Conservation (phyloP, 2,113 vertebrate genomes). For the Telmatochromis sp. region DNA sequence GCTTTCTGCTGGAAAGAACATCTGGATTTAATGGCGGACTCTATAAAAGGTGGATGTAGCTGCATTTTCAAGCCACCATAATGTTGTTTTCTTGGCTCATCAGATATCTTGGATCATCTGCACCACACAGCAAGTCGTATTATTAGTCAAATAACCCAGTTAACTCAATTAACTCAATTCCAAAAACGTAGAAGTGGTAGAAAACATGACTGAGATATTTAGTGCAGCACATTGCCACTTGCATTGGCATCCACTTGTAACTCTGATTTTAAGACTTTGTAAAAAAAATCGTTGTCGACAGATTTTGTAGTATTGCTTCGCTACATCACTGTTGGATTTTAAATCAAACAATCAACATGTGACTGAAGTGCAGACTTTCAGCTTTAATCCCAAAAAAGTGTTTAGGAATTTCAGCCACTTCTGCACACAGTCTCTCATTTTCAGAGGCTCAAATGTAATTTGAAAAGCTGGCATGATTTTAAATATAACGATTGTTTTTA, state of each 20-base stretch:
- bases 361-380: background rate
- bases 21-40: background rate
- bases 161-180: background rate
- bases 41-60: background rate
- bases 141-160: accelerated
- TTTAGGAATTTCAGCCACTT: background rate
- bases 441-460: background rate
- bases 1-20: background rate
- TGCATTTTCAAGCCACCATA: background rate
- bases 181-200: accelerated
- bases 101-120: background rate
- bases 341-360: background rate
- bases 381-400: too few species aligned
- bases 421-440: background rate
- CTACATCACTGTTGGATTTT: background rate
- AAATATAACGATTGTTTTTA: background rate
- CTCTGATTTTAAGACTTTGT: background rate
- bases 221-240: background rate
- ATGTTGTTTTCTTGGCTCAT: background rate
- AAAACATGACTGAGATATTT: background rate
- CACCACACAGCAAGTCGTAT: accelerated
- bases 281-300: accelerated
- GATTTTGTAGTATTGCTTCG: background rate
- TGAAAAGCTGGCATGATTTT: background rate
- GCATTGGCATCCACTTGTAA: background rate